Percentiles rank a stretch among this genome's conserved stretches.
These are phyloP conservation scores for Puma concolor DNA, from an alignment of 2,113 vertebrate species.

Conservation along the genomic window DNA sequence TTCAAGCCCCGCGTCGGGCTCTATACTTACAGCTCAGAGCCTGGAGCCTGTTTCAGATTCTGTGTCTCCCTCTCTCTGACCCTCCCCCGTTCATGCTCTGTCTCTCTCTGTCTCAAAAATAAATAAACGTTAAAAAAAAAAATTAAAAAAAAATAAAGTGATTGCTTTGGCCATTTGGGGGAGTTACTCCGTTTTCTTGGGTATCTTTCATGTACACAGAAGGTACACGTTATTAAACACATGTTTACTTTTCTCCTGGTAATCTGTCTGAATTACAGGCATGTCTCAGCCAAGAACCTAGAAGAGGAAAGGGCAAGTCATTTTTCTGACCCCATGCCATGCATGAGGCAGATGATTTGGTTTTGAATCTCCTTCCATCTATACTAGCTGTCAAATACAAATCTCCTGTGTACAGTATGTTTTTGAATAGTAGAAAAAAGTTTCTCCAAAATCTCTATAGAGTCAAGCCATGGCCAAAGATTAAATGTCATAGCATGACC, in stretches of 20 bases:
- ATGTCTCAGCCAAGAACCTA: neutral
- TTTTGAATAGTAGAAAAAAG: neutral
- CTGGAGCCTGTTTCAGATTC: too few species aligned
- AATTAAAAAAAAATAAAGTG: too few species aligned
- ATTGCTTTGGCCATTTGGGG: neutral
- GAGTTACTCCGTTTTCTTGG: neutral
- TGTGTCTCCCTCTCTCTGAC: too few species aligned
- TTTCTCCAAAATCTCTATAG: neutral
- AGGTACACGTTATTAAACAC: neutral
- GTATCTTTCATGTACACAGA: neutral
- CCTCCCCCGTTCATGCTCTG: too few species aligned
- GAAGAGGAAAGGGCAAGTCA: neutral
- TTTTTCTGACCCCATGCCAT: neutral
- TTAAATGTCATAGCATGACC: neutral
- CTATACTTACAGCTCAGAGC: too few species aligned
- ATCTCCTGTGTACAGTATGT: neutral
- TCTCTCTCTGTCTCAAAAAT: too few species aligned
- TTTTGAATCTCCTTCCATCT: neutral
- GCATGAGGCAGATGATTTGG: neutral
- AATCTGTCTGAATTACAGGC: neutral
- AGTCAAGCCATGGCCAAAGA: neutral
- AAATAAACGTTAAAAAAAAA: too few species aligned
- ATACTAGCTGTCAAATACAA: neutral
- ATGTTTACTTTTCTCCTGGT: neutral
- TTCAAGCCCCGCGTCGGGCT: too few species aligned